Evolutionary conservation across 64 coral and sea anemone species (phyloP).

Genomic region (Montipora sp.): DNA sequence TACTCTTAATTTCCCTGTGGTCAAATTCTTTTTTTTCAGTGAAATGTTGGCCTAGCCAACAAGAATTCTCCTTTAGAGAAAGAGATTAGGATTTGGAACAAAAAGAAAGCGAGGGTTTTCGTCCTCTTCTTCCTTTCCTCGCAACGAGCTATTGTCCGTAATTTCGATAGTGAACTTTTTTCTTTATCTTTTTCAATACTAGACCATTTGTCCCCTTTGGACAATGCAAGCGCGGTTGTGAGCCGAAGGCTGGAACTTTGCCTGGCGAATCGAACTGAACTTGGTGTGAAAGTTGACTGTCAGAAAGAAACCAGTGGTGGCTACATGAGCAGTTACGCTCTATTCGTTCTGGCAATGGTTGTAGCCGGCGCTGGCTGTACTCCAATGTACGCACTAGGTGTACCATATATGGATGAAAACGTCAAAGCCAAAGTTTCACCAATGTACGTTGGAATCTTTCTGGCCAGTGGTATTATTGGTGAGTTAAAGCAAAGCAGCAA

Average conservation of each 20-base stretch:
- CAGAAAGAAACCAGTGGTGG: neutral
- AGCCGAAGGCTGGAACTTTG: neutral
- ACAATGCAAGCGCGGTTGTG: neutral
- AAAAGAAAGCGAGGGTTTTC: too few relatives aligned
- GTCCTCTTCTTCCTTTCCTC: too few relatives aligned
- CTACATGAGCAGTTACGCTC: constrained; percentile 18
- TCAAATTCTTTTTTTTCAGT: too few relatives aligned
- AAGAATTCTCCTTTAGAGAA: too few relatives aligned
- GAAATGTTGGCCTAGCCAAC: too few relatives aligned
- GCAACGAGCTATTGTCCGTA: too few relatives aligned
- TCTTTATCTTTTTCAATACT: neutral
- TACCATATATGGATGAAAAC: constrained; percentile 85
- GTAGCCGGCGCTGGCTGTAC: constrained; percentile 61
- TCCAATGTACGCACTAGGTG: constrained; percentile 65
- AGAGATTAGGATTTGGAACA: too few relatives aligned
- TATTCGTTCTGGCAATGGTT: constrained; percentile 76
- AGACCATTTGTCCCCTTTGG: neutral
- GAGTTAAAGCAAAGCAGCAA: neutral
- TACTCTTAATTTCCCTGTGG: too few relatives aligned
- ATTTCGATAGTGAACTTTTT: neutral
- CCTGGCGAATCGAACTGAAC: neutral
- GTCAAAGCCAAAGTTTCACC: constrained; percentile 60
- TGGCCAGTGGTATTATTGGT: constrained; percentile 68
- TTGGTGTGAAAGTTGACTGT: neutral
- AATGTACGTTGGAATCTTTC: constrained; percentile 74